Evolutionary conservation across 92 coral and sea anemone species (phyloP).

Genomic region (Hydrozoanthus gracilis): DNA sequence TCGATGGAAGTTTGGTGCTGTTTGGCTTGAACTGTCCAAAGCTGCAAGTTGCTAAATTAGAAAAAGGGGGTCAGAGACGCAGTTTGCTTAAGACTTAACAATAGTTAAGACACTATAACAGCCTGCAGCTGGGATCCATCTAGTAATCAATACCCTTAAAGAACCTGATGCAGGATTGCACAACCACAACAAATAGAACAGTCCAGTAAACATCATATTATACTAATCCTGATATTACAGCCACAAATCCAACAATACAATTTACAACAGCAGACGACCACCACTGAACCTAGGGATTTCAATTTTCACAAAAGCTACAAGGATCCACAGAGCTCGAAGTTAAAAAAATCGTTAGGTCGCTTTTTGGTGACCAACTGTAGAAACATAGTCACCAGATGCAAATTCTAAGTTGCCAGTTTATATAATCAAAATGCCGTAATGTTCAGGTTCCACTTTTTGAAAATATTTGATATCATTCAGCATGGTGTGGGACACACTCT

Average conservation of each 20-base stretch:
- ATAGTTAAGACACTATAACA: neutral
- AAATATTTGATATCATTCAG: neutral
- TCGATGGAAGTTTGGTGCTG: constrained; percentile 95
- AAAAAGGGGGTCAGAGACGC: neutral
- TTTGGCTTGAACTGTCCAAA: constrained; percentile 73
- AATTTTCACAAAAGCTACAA: neutral
- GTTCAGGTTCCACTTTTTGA: too few relatives aligned
- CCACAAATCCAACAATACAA: neutral
- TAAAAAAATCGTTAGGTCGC: too few relatives aligned
- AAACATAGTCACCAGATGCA: too few relatives aligned
- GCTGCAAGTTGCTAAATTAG: constrained; percentile 72
- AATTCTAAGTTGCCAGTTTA: neutral
- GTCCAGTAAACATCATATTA: neutral
- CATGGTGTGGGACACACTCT: neutral
- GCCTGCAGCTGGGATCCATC: neutral
- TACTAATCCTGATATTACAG: neutral
- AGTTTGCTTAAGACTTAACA: neutral
- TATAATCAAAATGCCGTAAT: neutral
- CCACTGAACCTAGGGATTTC: neutral
- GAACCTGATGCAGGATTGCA: too few relatives aligned
- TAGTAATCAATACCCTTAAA: too few relatives aligned
- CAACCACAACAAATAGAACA: neutral
- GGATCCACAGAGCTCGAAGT: neutral
- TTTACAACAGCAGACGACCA: constrained; percentile 2
- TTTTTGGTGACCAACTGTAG: too few relatives aligned